phyloP scores from a whole-genome alignment of 1,140 invertebrate genomes.

The Drosophila lacteicornis region DNA sequence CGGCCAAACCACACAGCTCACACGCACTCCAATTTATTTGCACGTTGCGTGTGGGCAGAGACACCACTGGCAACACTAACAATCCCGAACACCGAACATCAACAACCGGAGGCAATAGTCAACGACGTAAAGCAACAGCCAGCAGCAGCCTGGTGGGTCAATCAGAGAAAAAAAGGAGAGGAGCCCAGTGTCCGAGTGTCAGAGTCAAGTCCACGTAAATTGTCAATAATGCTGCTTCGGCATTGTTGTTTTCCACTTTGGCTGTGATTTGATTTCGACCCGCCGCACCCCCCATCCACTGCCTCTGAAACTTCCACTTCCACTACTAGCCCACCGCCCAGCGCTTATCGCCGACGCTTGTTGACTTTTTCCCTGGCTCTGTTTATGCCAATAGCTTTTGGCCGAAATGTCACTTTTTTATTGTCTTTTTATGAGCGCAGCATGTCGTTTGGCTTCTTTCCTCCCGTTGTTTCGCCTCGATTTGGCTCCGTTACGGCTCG shows the following conservation, averaged over 20 bases:
- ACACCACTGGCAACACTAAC: slow-evolving; percentile 21
- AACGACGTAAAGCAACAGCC: slow-evolving; percentile 38
- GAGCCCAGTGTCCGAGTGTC: slow-evolving; percentile 40
- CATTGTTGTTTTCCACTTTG: slow-evolving; percentile 72
- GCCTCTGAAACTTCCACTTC: not conserved
- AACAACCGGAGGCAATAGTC: slow-evolving; percentile 27
- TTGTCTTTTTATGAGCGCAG: slow-evolving; percentile 79
- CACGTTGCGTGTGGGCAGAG: slow-evolving; percentile 59
- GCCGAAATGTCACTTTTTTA: slow-evolving; percentile 83
- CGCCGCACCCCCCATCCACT: slow-evolving; percentile 16
- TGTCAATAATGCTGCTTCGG: slow-evolving; percentile 71
- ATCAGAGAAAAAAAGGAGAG: slow-evolving; percentile 23
- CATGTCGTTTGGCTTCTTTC: slow-evolving; percentile 65
- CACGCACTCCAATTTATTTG: slow-evolving; percentile 50
- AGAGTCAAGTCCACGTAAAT: slow-evolving; percentile 59
- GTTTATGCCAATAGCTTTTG: slow-evolving; percentile 69
- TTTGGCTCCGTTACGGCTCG: slow-evolving; percentile 25
- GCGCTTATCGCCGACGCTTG: slow-evolving; percentile 28
- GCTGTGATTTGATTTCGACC: slow-evolving; percentile 70
- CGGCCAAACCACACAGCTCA: slow-evolving; percentile 22
- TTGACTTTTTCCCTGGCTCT: slow-evolving; percentile 34
- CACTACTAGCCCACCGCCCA: slow-evolving; percentile 1
- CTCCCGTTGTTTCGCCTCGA: slow-evolving; percentile 30
- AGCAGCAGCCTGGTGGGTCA: slow-evolving; percentile 11
- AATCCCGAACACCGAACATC: slow-evolving; percentile 1